Conservation (phyloP, 2,797 vertebrate species). For the Lepus oiostolus region DNA sequence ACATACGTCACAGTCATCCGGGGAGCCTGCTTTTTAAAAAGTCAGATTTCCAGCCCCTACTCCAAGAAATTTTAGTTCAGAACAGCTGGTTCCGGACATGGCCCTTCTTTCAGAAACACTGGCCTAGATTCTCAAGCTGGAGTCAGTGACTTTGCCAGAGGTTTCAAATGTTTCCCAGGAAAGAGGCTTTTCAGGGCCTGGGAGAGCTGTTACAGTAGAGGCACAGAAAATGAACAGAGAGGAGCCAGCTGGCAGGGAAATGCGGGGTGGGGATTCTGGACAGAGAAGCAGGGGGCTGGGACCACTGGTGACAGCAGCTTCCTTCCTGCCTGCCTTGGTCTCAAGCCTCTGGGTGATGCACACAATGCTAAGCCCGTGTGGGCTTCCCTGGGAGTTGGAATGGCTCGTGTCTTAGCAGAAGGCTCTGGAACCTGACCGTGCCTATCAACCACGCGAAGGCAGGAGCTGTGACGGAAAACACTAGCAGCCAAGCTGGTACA, state of each 20-base stretch:
- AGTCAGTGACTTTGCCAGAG: not conserved
- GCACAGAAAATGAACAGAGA: constrained; percentile 48
- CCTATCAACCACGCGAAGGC: constrained; percentile 52
- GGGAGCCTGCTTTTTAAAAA: not conserved
- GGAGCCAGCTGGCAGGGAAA: constrained; percentile 22
- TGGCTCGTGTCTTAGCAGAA: not conserved
- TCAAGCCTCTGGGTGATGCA: not conserved
- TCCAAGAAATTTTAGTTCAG: not conserved
- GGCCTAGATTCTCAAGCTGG: constrained; percentile 40
- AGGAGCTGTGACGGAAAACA: constrained; percentile 12
- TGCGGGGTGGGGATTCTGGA: not conserved
- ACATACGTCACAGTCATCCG: not conserved
- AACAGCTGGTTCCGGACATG: constrained; percentile 8
- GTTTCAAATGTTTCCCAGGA: constrained; percentile 44
- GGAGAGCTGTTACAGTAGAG: not conserved
- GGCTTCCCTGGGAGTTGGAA: not conserved
- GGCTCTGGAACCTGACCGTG: not conserved
- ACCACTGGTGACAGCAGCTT: not conserved
- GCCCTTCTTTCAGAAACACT: constrained; percentile 8
- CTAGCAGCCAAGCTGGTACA: constrained; percentile 45
- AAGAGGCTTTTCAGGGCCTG: constrained; percentile 47
- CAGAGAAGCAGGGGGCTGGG: not conserved
- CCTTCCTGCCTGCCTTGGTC: not conserved
- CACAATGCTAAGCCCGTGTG: not conserved
- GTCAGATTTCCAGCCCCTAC: not conserved